A percentile compares a stretch with the other conserved stretches of the same genome.
Evolutionary conservation across 1,140 invertebrate species (phyloP).

Genomic region (Vanessa tameamea): DNA sequence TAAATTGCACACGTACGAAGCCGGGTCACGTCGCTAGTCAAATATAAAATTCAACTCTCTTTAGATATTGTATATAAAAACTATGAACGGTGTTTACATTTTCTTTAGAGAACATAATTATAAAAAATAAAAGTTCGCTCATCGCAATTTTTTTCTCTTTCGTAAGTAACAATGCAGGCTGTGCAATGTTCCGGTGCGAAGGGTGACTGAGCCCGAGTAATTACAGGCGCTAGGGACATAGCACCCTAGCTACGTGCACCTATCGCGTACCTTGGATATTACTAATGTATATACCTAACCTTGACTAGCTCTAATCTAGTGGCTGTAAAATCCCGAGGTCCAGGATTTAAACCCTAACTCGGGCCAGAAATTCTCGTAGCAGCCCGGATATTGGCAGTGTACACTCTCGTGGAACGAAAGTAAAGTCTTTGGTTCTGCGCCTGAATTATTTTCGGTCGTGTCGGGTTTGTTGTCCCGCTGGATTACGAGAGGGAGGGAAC

Average conservation of each 20-base stretch:
- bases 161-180: not conserved
- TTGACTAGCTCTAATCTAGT: not conserved
- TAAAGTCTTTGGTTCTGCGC: too few relatives aligned
- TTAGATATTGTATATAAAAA: not conserved
- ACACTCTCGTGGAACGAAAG: too few relatives aligned
- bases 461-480: too few relatives aligned
- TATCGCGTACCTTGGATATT: not conserved
- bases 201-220: not conserved
- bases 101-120: not conserved
- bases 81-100: not conserved
- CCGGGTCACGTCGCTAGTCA: too few relatives aligned
- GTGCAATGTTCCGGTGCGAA: not conserved
- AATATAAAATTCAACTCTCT: too few relatives aligned
- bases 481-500: too few relatives aligned
- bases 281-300: not conserved
- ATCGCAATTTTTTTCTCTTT: slow-evolving; percentile 3
- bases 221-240: slow-evolving; percentile 4
- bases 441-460: too few relatives aligned
- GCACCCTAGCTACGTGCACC: not conserved
- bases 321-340: too few relatives aligned
- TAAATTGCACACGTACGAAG: too few relatives aligned
- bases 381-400: too few relatives aligned
- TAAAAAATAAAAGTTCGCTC: slow-evolving; percentile 7
- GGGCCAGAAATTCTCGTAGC: too few relatives aligned
- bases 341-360: too few relatives aligned